Evolutionary conservation across 2,888 invertebrate species (phyloP).

Genomic region (Ennomos fuscantarius): DNA sequence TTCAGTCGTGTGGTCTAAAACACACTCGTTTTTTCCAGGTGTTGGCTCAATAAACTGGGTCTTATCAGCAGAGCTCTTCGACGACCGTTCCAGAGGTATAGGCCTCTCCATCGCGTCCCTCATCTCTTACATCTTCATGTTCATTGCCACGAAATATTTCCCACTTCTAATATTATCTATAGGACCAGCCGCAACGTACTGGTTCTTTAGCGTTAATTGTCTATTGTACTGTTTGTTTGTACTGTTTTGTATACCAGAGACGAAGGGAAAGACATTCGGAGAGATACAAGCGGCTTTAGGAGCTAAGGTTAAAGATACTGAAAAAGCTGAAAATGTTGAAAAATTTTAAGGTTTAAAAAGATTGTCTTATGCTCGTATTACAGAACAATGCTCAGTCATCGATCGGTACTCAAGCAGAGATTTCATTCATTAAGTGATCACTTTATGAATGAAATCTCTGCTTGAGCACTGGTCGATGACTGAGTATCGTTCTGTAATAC

Average conservation of each 20-base stretch:
- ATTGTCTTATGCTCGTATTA: too few relatives aligned
- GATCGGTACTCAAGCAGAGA: too few relatives aligned
- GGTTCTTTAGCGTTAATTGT: slow-evolving; percentile 52
- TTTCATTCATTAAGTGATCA: too few relatives aligned
- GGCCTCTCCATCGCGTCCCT: slow-evolving; percentile 48
- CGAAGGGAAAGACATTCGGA: slow-evolving; percentile 65
- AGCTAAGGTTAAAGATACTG: neutral
- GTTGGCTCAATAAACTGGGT: slow-evolving; percentile 61
- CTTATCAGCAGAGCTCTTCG: slow-evolving; percentile 60
- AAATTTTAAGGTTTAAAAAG: neutral
- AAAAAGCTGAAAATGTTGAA: neutral
- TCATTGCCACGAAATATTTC: slow-evolving; percentile 58
- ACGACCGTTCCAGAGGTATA: slow-evolving; percentile 54
- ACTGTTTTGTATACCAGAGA: slow-evolving; percentile 62
- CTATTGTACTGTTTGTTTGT: slow-evolving; percentile 48
- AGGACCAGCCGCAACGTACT: slow-evolving; percentile 58
- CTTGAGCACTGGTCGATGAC: too few relatives aligned
- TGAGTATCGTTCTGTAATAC: too few relatives aligned
- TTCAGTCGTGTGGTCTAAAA: too few relatives aligned
- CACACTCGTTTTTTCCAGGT: slow-evolving; percentile 46
- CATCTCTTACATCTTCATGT: slow-evolving; percentile 40
- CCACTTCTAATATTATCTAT: slow-evolving; percentile 44
- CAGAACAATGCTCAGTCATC: too few relatives aligned
- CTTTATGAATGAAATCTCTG: too few relatives aligned
- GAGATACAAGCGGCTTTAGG: slow-evolving; percentile 64